Evolutionary conservation across 2,797 vertebrate genomes (phyloP).

Genomic region (Trachurus trachurus): DNA sequence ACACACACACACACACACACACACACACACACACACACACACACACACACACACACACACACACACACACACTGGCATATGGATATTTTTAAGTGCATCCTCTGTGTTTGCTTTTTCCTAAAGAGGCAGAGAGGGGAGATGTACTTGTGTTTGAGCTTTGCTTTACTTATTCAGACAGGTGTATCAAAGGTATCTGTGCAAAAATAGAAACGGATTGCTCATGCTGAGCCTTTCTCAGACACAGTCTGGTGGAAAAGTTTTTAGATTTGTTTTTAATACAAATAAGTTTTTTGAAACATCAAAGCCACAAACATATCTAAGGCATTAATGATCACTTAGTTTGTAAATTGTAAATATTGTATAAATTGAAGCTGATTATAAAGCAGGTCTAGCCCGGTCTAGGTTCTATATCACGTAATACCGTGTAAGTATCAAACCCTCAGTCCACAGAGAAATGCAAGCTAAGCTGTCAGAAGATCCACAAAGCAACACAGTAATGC

Average conservation of each 20-base stretch:
- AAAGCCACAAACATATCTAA: background rate
- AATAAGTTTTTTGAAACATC: background rate
- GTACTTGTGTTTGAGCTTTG: background rate
- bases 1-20: constrained; percentile 37
- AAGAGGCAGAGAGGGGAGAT: background rate
- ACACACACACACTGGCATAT: constrained; percentile 23
- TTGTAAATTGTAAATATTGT: background rate
- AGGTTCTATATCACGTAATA: no score
- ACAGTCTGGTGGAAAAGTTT: no score
- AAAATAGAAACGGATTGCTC: no score
- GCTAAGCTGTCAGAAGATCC: no score
- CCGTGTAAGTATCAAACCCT: no score
- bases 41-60: constrained; percentile 26
- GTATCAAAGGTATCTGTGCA: background rate
- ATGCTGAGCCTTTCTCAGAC: no score
- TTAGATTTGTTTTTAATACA: no score
- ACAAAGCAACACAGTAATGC: no score
- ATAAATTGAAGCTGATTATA: no score
- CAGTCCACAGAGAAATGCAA: no score
- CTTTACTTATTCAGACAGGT: background rate
- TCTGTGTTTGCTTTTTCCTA: constrained; percentile 9
- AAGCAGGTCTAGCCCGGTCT: no score
- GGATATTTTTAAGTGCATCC: constrained; percentile 42
- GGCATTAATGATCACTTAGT: background rate
- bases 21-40: constrained; percentile 16